These are phyloP conservation scores for Heptranchias perlo DNA, from an alignment of 2,113 vertebrate species.

Conservation along the genomic window DNA sequence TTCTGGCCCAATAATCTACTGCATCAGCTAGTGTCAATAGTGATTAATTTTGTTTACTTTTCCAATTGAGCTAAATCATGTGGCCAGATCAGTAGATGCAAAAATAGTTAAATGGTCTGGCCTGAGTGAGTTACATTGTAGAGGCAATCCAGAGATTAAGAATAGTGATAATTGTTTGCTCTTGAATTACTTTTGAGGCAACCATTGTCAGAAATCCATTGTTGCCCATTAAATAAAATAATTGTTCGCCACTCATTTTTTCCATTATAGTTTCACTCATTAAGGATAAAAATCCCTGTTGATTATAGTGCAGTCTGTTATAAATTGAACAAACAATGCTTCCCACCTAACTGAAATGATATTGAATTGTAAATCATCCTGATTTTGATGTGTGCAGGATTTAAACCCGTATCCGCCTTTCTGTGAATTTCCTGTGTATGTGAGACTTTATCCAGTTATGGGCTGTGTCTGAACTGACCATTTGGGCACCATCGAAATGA, in stretches of 20 bases:
- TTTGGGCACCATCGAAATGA: background rate
- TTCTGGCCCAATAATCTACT: too few relatives aligned
- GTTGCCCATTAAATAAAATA: background rate
- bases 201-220: background rate
- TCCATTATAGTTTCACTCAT: background rate
- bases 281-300: background rate
- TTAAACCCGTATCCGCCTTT: background rate
- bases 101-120: background rate
- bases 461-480: background rate
- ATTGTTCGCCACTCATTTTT: background rate
- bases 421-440: background rate
- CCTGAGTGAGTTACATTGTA: background rate
- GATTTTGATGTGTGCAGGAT: background rate
- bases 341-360: background rate
- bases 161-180: background rate
- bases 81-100: background rate
- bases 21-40: background rate
- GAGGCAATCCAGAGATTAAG: background rate
- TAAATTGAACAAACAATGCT: background rate
- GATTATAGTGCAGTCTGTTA: background rate
- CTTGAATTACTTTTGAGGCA: background rate
- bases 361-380: background rate
- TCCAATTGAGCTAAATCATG: constrained; percentile 2
- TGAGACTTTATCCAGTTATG: background rate
- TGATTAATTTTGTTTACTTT: background rate